Base-by-base conservation (phyloP, 1,140 invertebrate genomes). In the Atta colombica region DNA sequence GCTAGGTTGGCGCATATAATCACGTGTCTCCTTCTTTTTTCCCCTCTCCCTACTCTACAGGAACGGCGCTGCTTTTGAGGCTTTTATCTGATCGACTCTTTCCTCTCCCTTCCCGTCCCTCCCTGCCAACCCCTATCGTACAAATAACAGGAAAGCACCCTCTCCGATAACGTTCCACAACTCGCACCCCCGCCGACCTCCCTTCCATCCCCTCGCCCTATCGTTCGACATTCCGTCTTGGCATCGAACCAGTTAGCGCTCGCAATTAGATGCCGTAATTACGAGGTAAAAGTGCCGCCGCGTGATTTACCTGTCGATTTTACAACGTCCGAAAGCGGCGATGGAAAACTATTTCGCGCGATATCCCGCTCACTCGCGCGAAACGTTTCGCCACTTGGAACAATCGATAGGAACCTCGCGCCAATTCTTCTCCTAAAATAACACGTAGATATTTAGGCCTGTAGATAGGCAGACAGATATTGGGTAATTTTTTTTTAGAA, bases 191-290 rank as follows among this genome's bases (percentile, higher is more conserved):
- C 53, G 39, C 78, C 72, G 85, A 12, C n/a, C 61, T 28, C 72
- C 28, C 51, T 21, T 35, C 28, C 66, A 14, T 16, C 77, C 77
- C 4, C 61, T 72, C n/a, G 12, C 69, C 63, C 18, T 21, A 31
- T 51, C 85, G 65, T 86, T 86, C 85, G 85, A 82, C 78, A 86
- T 77, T 35, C 74, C 77, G 75, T 85, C 87, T 88, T 90, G 89
- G 89, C 89, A 90, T 90, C 88, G 89, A 90, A 90, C 89, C 88
- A 90, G 89, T 90, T 90, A 90, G 84, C 88, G 82, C 60, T 90
- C 81, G 86, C 89, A 90, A 90, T 88, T 88, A 86, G 89, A 90
- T 77, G 82, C 88, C 55, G 86, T 35, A 87, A 89, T 86, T 88
- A 82, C 87, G 25, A 39, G 63, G 75, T 90, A 87, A 88, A 90